Evolutionary conservation across 2,113 vertebrate species (phyloP).

Genomic region (Calypte anna): DNA sequence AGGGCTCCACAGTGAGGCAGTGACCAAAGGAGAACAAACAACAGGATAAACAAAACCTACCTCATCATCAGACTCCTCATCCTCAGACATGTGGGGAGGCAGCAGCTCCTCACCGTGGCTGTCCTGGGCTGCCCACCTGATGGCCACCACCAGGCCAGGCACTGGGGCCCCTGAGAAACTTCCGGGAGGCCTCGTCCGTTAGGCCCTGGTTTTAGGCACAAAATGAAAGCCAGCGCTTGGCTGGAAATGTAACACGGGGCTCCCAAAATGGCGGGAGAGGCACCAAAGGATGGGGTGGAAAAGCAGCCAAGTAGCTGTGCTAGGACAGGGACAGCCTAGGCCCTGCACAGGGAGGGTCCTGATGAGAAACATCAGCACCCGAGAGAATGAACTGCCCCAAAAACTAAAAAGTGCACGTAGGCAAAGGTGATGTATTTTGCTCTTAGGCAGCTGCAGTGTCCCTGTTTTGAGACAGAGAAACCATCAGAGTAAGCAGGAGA

Average conservation of each 20-base stretch:
- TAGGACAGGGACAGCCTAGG: fast-evolving
- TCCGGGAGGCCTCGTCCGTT: fast-evolving
- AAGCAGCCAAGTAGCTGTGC: fast-evolving
- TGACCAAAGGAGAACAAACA: fast-evolving
- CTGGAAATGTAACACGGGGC: fast-evolving
- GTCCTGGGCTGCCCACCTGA: fast-evolving
- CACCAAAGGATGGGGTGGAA: background rate
- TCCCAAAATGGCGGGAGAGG: background rate
- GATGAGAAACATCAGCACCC: fast-evolving
- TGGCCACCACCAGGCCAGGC: fast-evolving
- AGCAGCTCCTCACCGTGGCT: background rate
- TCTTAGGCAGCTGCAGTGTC: background rate
- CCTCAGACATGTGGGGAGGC: fast-evolving
- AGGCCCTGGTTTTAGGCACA: fast-evolving
- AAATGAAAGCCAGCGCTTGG: background rate
- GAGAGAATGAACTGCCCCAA: fast-evolving
- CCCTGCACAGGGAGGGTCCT: fast-evolving
- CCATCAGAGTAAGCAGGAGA: background rate
- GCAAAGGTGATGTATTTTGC: background rate
- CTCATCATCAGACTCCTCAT: background rate
- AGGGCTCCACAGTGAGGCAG: background rate
- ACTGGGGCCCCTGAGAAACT: background rate
- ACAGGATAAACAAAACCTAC: background rate
- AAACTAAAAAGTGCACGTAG: fast-evolving
- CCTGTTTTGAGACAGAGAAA: background rate